Conservation (phyloP, 2,888 invertebrate species). For the Caenorhabditis imperialis region DNA sequence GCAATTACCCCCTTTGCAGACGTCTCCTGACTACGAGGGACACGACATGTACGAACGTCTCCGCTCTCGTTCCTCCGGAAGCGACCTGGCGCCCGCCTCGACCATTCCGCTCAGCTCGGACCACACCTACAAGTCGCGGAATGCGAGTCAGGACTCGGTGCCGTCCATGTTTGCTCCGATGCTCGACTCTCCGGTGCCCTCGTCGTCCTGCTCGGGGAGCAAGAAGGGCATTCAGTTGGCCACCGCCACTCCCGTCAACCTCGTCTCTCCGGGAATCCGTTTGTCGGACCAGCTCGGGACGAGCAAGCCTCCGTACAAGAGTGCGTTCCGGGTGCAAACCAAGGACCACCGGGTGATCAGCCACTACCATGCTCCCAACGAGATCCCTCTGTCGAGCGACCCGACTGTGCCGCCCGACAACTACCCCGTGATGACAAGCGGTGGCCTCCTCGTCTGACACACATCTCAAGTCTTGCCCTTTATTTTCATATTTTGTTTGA, state of each 20-base stretch:
- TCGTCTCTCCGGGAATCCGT: slow-evolving; percentile 54
- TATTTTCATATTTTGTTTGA: slow-evolving; percentile 6
- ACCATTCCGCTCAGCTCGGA: slow-evolving; percentile 44
- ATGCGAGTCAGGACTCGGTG: slow-evolving; percentile 63
- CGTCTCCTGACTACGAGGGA: slow-evolving; percentile 30
- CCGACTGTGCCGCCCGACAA: slow-evolving; percentile 12
- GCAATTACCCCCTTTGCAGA: slow-evolving; percentile 12
- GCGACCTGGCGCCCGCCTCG: slow-evolving; percentile 32
- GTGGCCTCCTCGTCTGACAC: slow-evolving; percentile 45
- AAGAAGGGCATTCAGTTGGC: slow-evolving; percentile 9
- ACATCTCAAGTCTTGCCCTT: slow-evolving; percentile 38
- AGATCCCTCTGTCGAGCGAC: slow-evolving; percentile 56
- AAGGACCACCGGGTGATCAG: slow-evolving; percentile 55
- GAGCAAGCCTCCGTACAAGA: slow-evolving; percentile 37
- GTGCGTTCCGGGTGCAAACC: slow-evolving; percentile 59
- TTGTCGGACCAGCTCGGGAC: slow-evolving; percentile 51
- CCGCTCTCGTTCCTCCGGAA: slow-evolving; percentile 38
- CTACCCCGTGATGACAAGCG: slow-evolving; percentile 51
- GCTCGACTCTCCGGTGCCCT: slow-evolving; percentile 50
- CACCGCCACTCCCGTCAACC: slow-evolving; percentile 4
- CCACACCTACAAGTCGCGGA: slow-evolving; percentile 43
- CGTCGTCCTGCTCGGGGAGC: slow-evolving; percentile 18
- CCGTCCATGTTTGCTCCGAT: slow-evolving; percentile 68
- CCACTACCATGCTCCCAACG: slow-evolving; percentile 63
- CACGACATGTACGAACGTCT: slow-evolving; percentile 44